These are phyloP conservation scores for Crypturellus undulatus DNA, from an alignment of 2,113 vertebrate genomes.

Conservation along the genomic window DNA sequence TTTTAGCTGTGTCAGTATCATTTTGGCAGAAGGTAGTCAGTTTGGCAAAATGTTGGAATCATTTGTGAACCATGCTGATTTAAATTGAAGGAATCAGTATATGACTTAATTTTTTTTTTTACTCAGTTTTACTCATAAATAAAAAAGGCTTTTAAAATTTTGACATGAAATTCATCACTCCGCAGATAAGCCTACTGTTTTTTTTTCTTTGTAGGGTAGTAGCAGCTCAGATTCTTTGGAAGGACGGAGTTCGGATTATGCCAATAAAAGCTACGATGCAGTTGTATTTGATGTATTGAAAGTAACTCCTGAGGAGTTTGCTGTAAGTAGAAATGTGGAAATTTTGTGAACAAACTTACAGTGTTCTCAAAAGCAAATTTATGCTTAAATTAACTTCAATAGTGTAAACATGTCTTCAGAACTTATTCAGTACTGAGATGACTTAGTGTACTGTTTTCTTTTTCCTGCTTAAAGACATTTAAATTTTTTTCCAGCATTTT, in stretches of 20 bases:
- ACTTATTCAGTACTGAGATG: neutral
- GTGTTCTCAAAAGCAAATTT: neutral
- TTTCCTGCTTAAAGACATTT: neutral
- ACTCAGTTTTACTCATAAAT: neutral
- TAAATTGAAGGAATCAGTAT: neutral
- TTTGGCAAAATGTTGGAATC: neutral
- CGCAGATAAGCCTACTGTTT: neutral
- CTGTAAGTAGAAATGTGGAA: constrained; percentile 82
- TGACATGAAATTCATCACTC: neutral
- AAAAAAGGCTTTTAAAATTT: neutral
- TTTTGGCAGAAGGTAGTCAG: neutral
- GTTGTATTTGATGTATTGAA: constrained; percentile 96
- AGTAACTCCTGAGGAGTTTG: constrained; percentile 96
- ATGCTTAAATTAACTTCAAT: neutral
- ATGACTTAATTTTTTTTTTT: neutral
- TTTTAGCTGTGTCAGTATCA: neutral
- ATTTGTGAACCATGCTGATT: neutral
- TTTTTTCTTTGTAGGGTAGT: constrained; percentile 82
- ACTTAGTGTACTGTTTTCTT: neutral
- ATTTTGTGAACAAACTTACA: neutral
- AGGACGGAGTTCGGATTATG: constrained; percentile 89
- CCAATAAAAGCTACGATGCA: constrained; percentile 94
- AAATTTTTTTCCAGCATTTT: neutral
- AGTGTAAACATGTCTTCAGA: neutral
- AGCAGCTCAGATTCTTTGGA: constrained; percentile 97